Conservation (phyloP, 2,113 vertebrate genomes). For the Athene cunicularia region DNA sequence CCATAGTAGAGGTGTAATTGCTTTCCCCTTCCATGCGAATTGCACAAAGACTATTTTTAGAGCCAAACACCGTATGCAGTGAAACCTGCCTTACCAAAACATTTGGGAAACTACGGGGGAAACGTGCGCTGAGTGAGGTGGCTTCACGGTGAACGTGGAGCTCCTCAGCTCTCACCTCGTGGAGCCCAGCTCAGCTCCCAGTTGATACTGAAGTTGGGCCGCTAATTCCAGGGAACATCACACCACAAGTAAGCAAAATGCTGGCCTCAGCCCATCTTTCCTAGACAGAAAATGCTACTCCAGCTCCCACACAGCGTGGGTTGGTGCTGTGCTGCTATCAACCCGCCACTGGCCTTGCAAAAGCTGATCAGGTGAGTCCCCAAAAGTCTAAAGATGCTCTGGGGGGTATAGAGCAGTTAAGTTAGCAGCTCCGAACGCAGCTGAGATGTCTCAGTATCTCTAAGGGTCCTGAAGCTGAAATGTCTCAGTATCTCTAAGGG, state of each 20-base stretch:
- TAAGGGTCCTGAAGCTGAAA: neutral
- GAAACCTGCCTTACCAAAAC: neutral
- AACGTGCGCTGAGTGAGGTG: neutral
- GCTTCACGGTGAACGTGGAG: neutral
- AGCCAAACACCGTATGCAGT: neutral
- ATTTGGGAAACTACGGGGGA: neutral
- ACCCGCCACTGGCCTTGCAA: neutral
- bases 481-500: too few relatives aligned
- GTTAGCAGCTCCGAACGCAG: neutral
- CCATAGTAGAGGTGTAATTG: neutral
- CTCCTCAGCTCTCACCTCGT: neutral
- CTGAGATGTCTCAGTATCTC: neutral
- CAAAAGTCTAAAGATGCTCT: neutral
- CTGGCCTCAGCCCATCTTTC: neutral
- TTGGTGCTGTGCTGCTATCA: neutral
- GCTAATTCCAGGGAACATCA: neutral
- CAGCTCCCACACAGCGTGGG: neutral
- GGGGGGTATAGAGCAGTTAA: neutral
- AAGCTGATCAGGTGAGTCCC: neutral
- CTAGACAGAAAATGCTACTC: neutral
- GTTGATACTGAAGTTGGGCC: fast-evolving
- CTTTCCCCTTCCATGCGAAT: neutral
- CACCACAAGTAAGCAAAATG: neutral
- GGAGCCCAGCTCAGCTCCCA: neutral
- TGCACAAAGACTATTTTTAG: conserved; percentile 43